Evolutionary conservation across 1,140 invertebrate species (phyloP).

Genomic region (Melipona quadrifasciata): DNA sequence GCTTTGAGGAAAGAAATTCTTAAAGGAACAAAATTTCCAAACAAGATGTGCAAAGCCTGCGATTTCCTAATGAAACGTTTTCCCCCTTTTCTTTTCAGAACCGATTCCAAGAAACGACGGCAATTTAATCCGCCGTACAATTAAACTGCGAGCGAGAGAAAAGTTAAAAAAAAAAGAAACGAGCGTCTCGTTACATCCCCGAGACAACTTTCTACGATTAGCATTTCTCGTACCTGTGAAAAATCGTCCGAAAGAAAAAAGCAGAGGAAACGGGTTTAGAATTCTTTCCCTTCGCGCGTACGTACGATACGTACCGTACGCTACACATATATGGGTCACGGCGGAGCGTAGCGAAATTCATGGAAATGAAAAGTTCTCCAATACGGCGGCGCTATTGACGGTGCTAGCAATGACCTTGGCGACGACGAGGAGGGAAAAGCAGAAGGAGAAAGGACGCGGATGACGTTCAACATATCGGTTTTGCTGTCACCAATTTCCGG

Average conservation of each 20-base stretch:
- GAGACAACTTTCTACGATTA: background rate
- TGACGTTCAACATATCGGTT: slow-evolving; percentile 51
- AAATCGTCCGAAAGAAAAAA: background rate
- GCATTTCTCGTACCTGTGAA: background rate
- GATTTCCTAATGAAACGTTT: background rate
- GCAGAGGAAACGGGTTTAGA: too few species aligned
- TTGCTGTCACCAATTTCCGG: slow-evolving; percentile 60
- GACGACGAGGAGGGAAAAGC: background rate
- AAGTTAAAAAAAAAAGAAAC: background rate
- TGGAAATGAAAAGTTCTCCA: slow-evolving; percentile 10
- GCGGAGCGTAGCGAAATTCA: background rate
- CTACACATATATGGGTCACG: background rate
- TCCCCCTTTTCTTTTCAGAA: background rate
- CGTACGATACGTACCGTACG: too few species aligned
- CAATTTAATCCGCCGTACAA: background rate
- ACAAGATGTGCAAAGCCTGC: background rate
- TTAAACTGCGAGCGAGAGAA: background rate
- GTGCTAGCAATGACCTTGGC: slow-evolving; percentile 56
- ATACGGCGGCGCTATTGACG: background rate
- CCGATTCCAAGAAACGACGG: background rate
- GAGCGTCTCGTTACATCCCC: background rate
- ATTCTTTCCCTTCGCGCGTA: background rate
- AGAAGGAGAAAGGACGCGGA: slow-evolving; percentile 4
- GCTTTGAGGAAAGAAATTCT: background rate
- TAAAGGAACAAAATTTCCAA: background rate